phyloP scores from a whole-genome alignment of 1,140 invertebrate species.

The Drosophila ogumai region DNA sequence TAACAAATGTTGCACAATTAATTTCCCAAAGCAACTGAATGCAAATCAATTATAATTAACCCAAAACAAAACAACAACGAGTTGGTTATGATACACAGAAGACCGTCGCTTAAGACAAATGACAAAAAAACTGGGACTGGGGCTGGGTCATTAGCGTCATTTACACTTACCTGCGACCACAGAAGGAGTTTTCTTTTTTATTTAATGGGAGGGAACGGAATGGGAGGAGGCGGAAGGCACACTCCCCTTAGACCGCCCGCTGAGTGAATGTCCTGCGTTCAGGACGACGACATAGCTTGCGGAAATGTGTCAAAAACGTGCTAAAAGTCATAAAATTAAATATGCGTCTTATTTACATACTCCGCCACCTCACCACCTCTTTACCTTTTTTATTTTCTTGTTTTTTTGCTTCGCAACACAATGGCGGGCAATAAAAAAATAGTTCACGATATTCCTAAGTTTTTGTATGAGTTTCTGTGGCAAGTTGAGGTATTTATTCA shows the following conservation, averaged over 20 bases:
- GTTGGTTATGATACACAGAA: neutral
- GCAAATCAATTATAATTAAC: constrained; percentile 52
- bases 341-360: constrained; percentile 81
- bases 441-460: constrained; percentile 34
- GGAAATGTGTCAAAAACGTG: constrained; percentile 84
- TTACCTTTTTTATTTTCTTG: constrained; percentile 11
- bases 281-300: constrained; percentile 59
- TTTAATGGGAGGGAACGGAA: constrained; percentile 7
- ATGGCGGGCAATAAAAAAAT: constrained; percentile 63
- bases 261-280: constrained; percentile 26
- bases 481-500: neutral
- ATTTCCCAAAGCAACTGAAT: constrained; percentile 57
- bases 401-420: constrained; percentile 26
- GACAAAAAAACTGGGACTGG: constrained; percentile 66
- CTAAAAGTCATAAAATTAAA: constrained; percentile 84
- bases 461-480: constrained; percentile 69
- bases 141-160: constrained; percentile 81
- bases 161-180: constrained; percentile 67
- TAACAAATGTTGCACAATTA: constrained; percentile 57
- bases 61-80: neutral
- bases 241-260: constrained; percentile 24
- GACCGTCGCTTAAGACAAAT: constrained; percentile 61
- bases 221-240: constrained; percentile 3
- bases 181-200: constrained; percentile 22
- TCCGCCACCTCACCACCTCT: constrained; percentile 24